Evolutionary conservation across 1,140 invertebrate genomes (phyloP).

Genomic region (Alviniconcha marisindica): DNA sequence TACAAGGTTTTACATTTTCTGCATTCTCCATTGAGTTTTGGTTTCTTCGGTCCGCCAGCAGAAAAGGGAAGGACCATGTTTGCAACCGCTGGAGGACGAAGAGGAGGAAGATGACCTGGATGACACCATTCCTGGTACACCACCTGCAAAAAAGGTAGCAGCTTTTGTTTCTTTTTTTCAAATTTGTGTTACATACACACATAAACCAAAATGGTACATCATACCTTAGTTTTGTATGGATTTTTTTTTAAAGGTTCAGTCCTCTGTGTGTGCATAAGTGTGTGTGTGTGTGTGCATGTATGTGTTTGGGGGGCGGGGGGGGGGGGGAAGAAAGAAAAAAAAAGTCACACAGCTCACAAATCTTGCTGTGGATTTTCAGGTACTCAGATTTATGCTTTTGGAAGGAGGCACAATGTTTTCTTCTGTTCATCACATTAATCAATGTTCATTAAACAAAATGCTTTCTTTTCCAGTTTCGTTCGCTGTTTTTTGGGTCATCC

Average conservation of each 20-base stretch:
- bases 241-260: too few species aligned
- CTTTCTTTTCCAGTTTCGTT: constrained; percentile 69
- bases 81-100: constrained; percentile 36
- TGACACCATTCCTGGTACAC: constrained; percentile 66
- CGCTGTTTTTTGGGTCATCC: constrained; percentile 71
- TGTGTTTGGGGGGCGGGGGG: not conserved
- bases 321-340: not conserved
- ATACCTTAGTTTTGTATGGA: too few species aligned
- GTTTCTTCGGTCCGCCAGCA: not conserved
- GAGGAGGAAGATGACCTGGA: constrained; percentile 58
- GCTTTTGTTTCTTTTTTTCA: not conserved
- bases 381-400: too few species aligned
- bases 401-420: too few species aligned
- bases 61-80: not conserved
- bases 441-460: not conserved
- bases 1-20: too few species aligned
- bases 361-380: too few species aligned
- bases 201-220: too few species aligned
- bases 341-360: not conserved
- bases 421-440: constrained; percentile 2
- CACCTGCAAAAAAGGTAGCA: constrained; percentile 66
- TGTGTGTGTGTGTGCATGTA: not conserved
- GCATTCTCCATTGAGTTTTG: not conserved
- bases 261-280: not conserved
- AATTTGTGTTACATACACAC: too few species aligned